Conservation (phyloP, 2,113 vertebrate species). For the Tachuris rubrigastra region DNA sequence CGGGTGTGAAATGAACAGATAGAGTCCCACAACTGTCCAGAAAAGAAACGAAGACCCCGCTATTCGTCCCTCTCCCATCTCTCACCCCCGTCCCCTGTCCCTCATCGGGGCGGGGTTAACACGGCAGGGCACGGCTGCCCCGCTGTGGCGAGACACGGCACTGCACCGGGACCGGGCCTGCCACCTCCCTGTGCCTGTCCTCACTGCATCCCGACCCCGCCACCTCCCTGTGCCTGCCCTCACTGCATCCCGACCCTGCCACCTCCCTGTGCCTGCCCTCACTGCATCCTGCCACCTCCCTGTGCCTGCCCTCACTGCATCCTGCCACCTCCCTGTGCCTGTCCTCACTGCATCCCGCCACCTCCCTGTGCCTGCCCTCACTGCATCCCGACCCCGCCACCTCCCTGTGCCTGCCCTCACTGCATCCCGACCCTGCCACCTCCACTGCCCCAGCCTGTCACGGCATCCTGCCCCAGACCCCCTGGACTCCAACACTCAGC, state of each 20-base stretch:
- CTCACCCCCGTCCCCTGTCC: neutral
- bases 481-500: neutral
- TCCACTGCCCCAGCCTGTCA: neutral
- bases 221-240: neutral
- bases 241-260: neutral
- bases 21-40: neutral
- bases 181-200: neutral
- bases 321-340: no score
- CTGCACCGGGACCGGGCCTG: neutral
- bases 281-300: neutral
- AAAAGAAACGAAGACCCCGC: neutral
- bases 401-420: no score
- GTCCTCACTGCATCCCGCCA: neutral
- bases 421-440: neutral
- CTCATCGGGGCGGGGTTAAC: neutral
- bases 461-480: neutral
- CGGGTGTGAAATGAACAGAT: neutral
- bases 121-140: neutral
- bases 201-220: neutral
- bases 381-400: neutral
- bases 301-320: neutral
- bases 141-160: neutral
- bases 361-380: no score
- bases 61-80: neutral
- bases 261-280: neutral